Evolutionary conservation across 1,140 invertebrate genomes (phyloP).

Genomic region (Drosophila orosa): DNA sequence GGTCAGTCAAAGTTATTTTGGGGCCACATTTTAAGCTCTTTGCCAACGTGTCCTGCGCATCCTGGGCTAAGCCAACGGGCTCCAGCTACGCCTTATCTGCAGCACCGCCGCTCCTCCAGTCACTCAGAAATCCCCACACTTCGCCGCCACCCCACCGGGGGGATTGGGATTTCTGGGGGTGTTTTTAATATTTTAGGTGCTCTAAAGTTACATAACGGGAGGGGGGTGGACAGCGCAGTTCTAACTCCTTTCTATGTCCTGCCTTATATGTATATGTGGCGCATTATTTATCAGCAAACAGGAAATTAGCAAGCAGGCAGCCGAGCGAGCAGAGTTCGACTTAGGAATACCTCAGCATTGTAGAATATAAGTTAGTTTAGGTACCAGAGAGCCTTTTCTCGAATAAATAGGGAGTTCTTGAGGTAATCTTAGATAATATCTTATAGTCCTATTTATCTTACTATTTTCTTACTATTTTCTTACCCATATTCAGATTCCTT

Average conservation of each 20-base stretch:
- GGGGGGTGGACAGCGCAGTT: slow-evolving; percentile 36
- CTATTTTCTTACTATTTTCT: too few species aligned
- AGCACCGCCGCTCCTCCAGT: slow-evolving; percentile 57
- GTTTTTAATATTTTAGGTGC: slow-evolving; percentile 82
- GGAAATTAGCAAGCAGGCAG: slow-evolving; percentile 67
- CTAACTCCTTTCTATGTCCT: slow-evolving; percentile 30
- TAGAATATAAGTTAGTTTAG: background rate
- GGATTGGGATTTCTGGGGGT: slow-evolving; percentile 46
- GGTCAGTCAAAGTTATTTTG: slow-evolving; percentile 82
- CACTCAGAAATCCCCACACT: slow-evolving; percentile 12
- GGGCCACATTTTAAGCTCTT: slow-evolving; percentile 82
- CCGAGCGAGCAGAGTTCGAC: background rate
- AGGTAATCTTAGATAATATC: background rate
- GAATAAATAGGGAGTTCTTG: background rate
- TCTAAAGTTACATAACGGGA: slow-evolving; percentile 75
- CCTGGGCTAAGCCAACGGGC: slow-evolving; percentile 56
- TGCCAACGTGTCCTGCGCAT: slow-evolving; percentile 76
- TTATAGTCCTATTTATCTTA: too few species aligned
- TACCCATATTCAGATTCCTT: background rate
- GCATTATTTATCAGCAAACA: slow-evolving; percentile 82
- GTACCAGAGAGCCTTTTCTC: background rate
- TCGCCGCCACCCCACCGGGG: slow-evolving; percentile 5
- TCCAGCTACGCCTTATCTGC: slow-evolving; percentile 69
- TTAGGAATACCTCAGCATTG: slow-evolving; percentile 1
- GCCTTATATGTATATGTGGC: slow-evolving; percentile 21